Percentiles rank a stretch among this genome's conserved stretches.
Conservation (phyloP, 2,113 vertebrate genomes). For the Caranx ignobilis region DNA sequence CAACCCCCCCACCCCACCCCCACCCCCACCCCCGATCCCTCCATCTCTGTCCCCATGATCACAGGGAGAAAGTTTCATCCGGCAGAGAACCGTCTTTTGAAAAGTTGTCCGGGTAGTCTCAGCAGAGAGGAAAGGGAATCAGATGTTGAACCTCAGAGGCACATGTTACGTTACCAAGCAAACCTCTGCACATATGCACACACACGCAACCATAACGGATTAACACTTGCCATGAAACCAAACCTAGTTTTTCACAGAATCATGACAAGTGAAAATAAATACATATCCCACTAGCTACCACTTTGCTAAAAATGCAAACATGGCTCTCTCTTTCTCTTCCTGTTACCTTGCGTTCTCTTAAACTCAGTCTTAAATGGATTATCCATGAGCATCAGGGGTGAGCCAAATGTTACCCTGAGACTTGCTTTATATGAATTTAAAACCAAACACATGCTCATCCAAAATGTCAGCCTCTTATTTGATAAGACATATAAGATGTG, state of each 20-base stretch:
- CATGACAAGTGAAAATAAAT: slow-evolving; percentile 14
- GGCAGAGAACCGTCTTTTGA: slow-evolving; percentile 47
- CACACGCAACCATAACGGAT: slow-evolving; percentile 1
- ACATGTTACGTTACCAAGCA: slow-evolving; percentile 41
- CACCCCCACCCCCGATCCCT: slow-evolving; percentile 37
- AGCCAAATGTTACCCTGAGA: too few relatives aligned
- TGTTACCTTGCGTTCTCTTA: not conserved
- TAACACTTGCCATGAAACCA: not conserved
- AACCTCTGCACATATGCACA: not conserved
- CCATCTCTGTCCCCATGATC: slow-evolving; percentile 65
- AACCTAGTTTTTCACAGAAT: not conserved
- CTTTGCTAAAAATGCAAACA: slow-evolving; percentile 15
- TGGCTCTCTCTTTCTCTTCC: not conserved
- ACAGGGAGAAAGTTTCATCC: slow-evolving; percentile 70
- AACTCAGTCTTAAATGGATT: not conserved
- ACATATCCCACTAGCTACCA: not conserved
- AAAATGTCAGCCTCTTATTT: not conserved
- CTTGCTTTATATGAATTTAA: too few relatives aligned
- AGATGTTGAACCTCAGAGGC: slow-evolving; percentile 45
- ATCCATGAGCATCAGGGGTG: not conserved
- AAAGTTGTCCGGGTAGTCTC: slow-evolving; percentile 60
- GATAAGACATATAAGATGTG: not conserved
- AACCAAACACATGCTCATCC: too few relatives aligned
- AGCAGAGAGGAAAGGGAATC: slow-evolving; percentile 45
- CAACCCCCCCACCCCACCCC: slow-evolving; percentile 30